A percentile compares a stretch with the other conserved stretches of the same genome.
Evolutionary conservation across 2,888 invertebrate genomes (phyloP).

Genomic region (Nymphalis urticae): DNA sequence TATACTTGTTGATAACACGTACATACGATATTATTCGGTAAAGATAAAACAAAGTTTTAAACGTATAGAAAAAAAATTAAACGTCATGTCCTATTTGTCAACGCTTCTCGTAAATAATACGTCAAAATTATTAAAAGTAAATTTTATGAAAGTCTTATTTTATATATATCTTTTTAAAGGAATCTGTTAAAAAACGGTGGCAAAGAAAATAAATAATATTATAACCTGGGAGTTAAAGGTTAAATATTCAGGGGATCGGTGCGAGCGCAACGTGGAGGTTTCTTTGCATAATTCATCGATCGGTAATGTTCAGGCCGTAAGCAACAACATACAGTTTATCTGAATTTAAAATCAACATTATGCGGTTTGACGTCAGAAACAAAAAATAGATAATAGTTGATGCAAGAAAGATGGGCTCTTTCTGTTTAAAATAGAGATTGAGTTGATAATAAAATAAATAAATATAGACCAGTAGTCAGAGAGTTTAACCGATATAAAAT

Average conservation of each 20-base stretch:
- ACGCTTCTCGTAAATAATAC: conserved; percentile 15
- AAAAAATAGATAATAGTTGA: conserved; percentile 11
- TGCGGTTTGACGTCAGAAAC: conserved; percentile 37
- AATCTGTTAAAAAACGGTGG: conserved; percentile 40
- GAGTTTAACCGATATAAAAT: too few relatives aligned
- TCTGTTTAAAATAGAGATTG: not conserved
- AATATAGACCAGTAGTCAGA: too few relatives aligned
- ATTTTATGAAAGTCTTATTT: conserved; percentile 1
- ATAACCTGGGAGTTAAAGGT: conserved; percentile 63
- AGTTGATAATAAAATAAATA: not conserved
- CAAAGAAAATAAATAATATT: conserved; percentile 53
- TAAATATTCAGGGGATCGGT: conserved; percentile 62
- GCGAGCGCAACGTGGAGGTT: conserved; percentile 49
- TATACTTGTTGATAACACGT: conserved; percentile 4
- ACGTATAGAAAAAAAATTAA: not conserved
- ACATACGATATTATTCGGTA: not conserved
- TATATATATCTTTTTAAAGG: conserved; percentile 6
- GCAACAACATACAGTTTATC: conserved; percentile 53
- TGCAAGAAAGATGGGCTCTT: not conserved
- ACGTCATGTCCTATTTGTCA: conserved; percentile 11
- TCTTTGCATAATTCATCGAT: conserved; percentile 74
- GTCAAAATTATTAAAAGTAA: conserved; percentile 27
- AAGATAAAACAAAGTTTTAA: not conserved
- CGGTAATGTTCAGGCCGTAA: conserved; percentile 48
- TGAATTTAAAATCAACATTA: conserved; percentile 56